Conservation (phyloP, 2,113 vertebrate species). For the Zingel zingel region DNA sequence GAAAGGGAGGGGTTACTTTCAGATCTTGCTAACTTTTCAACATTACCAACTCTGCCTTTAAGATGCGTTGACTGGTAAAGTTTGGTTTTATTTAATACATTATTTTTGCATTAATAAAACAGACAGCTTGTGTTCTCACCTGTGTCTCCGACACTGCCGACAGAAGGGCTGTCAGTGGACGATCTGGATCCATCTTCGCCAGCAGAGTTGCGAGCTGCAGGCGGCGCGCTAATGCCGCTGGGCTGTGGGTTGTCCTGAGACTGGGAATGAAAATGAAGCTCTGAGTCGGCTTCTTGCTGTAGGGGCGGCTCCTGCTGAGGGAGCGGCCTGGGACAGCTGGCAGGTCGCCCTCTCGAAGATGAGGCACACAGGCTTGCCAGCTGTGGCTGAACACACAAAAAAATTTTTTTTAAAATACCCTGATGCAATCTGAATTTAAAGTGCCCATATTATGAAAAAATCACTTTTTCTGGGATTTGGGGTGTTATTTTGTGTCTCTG, state of each 20-base stretch:
- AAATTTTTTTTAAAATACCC: neutral
- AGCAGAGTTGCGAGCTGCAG: neutral
- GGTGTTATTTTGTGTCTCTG: too few species aligned
- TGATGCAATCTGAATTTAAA: neutral
- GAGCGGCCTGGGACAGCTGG: conserved; percentile 74
- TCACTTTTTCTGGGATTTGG: too few species aligned
- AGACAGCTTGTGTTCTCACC: conserved; percentile 78
- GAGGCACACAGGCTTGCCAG: conserved; percentile 80
- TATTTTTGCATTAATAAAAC: neutral
- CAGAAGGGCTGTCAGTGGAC: conserved; percentile 85
- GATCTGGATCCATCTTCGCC: conserved; percentile 77
- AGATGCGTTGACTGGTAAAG: neutral
- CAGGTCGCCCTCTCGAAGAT: conserved; percentile 74
- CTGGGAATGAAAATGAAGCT: conserved; percentile 33
- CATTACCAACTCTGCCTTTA: neutral
- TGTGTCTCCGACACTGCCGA: conserved; percentile 85
- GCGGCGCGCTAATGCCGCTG: conserved; percentile 18
- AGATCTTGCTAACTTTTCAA: too few species aligned
- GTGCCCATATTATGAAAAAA: too few species aligned
- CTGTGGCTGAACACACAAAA: conserved; percentile 75
- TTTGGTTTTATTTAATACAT: neutral
- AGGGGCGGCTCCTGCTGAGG: conserved; percentile 79
- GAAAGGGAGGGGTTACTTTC: too few species aligned
- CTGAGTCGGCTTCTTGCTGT: conserved; percentile 62
- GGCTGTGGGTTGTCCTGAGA: conserved; percentile 18